These are phyloP conservation scores for Crematogaster levior DNA, from an alignment of 2,888 invertebrate species.

Conservation along the genomic window DNA sequence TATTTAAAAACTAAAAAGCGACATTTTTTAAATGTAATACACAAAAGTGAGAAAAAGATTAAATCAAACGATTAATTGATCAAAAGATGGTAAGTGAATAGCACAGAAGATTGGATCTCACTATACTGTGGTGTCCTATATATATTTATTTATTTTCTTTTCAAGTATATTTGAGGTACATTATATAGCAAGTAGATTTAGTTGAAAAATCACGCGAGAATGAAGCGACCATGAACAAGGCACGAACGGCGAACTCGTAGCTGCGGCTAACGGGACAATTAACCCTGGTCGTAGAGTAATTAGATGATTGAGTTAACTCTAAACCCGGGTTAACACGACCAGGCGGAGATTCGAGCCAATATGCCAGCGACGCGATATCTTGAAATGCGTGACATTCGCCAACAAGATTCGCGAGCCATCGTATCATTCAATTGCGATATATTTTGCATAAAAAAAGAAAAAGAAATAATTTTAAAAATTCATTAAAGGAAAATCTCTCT, in stretches of 20 bases:
- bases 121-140: neutral
- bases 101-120: neutral
- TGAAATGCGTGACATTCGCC: slow-evolving; percentile 23
- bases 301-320: slow-evolving; percentile 83
- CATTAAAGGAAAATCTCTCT: too few relatives aligned
- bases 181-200: neutral
- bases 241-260: slow-evolving; percentile 45
- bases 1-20: too few relatives aligned
- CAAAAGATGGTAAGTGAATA: neutral
- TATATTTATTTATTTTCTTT: neutral
- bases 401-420: neutral
- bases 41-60: neutral
- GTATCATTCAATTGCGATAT: neutral
- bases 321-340: slow-evolving; percentile 78
- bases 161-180: neutral
- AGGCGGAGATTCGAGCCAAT: slow-evolving; percentile 65
- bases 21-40: too few relatives aligned
- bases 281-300: slow-evolving; percentile 81
- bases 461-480: neutral
- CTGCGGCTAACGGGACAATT: slow-evolving; percentile 82
- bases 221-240: neutral
- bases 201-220: slow-evolving; percentile 25
- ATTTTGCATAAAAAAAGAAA: neutral
- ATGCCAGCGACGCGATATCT: slow-evolving; percentile 28
- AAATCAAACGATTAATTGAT: too few relatives aligned